Percentiles rank a stretch among this genome's conserved stretches.
phyloP scores from a whole-genome alignment of 1,140 invertebrate genomes.

The Dinoponera quadriceps region DNA sequence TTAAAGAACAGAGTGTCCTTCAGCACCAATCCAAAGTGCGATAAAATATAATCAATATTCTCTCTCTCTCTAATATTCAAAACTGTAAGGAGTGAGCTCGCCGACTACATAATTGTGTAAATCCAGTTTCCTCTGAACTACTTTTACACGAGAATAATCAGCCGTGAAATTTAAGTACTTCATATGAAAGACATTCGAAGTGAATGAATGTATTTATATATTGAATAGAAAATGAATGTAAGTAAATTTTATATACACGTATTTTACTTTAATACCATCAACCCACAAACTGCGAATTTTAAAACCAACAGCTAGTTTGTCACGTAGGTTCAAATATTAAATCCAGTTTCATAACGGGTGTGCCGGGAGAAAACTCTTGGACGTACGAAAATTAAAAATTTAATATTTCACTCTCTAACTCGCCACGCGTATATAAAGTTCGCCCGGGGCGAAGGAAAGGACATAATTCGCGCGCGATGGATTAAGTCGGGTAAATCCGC shows the following conservation, averaged over 20 bases:
- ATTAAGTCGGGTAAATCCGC: conserved; percentile 16
- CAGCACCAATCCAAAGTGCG: background rate
- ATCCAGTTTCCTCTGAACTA: background rate
- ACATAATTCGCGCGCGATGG: conserved; percentile 5
- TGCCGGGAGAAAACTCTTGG: background rate
- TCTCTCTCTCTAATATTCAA: background rate
- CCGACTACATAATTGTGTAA: background rate
- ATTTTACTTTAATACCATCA: too few relatives aligned
- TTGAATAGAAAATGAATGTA: too few relatives aligned
- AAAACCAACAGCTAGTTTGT: too few relatives aligned
- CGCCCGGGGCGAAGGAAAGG: background rate
- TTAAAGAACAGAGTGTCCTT: background rate
- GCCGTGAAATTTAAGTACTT: too few relatives aligned
- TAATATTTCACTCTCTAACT: conserved; percentile 29
- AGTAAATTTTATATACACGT: too few relatives aligned
- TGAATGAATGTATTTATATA: too few relatives aligned
- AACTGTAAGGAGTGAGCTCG: background rate
- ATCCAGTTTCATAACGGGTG: conserved; percentile 26
- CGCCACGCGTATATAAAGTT: background rate
- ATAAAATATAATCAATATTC: background rate
- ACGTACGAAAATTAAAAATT: conserved; percentile 29
- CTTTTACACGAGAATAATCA: background rate
- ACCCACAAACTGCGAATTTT: too few relatives aligned
- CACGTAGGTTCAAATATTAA: conserved; percentile 7
- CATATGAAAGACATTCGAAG: too few relatives aligned